Percentiles rank a stretch among this genome's conserved stretches.
Evolutionary conservation across 2,113 vertebrate genomes (phyloP).

Genomic region (Narcine bancroftii): DNA sequence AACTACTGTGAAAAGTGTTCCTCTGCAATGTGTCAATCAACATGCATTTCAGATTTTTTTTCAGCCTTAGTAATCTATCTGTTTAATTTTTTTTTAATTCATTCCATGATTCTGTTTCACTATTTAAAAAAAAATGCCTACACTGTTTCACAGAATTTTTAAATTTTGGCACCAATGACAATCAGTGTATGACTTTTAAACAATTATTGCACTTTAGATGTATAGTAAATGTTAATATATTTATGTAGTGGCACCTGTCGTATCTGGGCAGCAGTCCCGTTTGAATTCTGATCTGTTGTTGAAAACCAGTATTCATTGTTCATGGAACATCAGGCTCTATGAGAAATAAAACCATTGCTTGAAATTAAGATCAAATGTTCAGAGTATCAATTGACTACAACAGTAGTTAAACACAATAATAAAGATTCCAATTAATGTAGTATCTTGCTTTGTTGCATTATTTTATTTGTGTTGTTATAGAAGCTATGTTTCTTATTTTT

Average conservation of each 20-base stretch:
- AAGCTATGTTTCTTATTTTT: not conserved
- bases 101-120: conserved; percentile 34
- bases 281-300: conserved; percentile 25
- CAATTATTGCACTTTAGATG: conserved; percentile 36
- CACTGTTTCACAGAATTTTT: conserved; percentile 27
- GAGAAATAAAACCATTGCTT: conserved; percentile 1
- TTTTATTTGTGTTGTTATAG: not conserved
- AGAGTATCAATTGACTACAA: not conserved
- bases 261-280: conserved; percentile 12
- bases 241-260: conserved; percentile 14
- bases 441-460: conserved; percentile 9
- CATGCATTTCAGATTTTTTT: conserved; percentile 28
- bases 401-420: not conserved
- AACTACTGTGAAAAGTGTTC: conserved; percentile 36
- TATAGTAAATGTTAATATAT: conserved; percentile 37
- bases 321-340: not conserved
- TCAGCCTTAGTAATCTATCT: not conserved
- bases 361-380: conserved; percentile 23
- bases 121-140: conserved; percentile 26
- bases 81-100: conserved; percentile 29
- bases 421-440: conserved; percentile 26
- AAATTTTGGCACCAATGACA: conserved; percentile 33
- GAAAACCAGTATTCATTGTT: conserved; percentile 31
- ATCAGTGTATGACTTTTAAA: conserved; percentile 38
- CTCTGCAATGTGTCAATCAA: not conserved